Evolutionary conservation across 2,797 vertebrate genomes (phyloP).

Genomic region (Diplodus sargus): DNA sequence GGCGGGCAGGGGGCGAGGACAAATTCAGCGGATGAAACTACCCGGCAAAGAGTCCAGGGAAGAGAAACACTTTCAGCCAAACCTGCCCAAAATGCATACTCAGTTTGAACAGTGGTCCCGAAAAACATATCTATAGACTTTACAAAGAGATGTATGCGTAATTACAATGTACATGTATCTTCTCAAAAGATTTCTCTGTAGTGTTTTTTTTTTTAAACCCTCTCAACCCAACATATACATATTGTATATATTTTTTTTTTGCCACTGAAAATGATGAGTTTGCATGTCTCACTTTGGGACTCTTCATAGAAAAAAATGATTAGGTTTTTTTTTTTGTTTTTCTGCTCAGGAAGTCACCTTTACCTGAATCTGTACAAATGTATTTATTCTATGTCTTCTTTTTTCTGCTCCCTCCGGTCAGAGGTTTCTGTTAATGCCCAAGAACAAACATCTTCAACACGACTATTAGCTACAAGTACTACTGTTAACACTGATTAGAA

Average conservation of each 20-base stretch:
- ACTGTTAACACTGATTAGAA: conserved; percentile 84
- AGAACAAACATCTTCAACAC: conserved; percentile 84
- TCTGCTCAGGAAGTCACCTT: conserved; percentile 75
- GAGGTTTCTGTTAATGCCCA: conserved; percentile 86
- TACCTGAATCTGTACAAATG: conserved; percentile 83
- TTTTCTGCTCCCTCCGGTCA: conserved; percentile 69
- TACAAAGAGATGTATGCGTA: conserved; percentile 83
- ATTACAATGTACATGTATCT: conserved; percentile 83
- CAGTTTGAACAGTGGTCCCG: conserved; percentile 73
- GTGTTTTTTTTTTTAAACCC: conserved; percentile 66
- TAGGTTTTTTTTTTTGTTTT: conserved; percentile 57
- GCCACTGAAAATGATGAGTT: conserved; percentile 77
- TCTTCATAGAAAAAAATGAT: conserved; percentile 73
- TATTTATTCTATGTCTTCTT: conserved; percentile 71
- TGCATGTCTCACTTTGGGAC: conserved; percentile 80
- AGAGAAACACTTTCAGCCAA: conserved; percentile 58
- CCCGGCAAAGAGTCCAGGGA: conserved; percentile 56
- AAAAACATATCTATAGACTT: conserved; percentile 78
- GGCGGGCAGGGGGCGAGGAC: conserved; percentile 13
- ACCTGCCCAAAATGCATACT: conserved; percentile 65
- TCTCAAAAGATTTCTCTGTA: conserved; percentile 64
- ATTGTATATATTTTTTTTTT: conserved; percentile 53
- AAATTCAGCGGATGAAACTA: conserved; percentile 36
- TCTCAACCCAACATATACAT: conserved; percentile 68
- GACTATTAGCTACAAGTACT: conserved; percentile 85